Evolutionary conservation across 2,888 invertebrate genomes (phyloP).

Genomic region (Automeris io): DNA sequence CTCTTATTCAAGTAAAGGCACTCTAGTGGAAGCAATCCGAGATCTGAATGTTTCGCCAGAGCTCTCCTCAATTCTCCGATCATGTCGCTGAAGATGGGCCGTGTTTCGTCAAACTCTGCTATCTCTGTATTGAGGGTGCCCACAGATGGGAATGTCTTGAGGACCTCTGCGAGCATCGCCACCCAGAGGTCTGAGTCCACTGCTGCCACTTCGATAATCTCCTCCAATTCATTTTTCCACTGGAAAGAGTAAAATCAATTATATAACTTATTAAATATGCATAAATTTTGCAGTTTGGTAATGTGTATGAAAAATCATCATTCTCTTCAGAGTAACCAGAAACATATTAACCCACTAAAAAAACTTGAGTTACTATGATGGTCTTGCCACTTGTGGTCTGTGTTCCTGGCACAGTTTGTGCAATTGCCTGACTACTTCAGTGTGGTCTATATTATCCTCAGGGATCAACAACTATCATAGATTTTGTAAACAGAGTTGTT

Average conservation of each 20-base stretch:
- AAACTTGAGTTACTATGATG: no score
- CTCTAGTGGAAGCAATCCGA: slow-evolving; percentile 93
- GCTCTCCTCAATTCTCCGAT: slow-evolving; percentile 89
- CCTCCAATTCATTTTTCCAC: slow-evolving; percentile 96
- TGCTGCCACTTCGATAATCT: slow-evolving; percentile 94
- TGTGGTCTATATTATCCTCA: no score
- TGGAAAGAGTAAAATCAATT: slow-evolving; percentile 57
- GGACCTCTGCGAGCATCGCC: slow-evolving; percentile 95
- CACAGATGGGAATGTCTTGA: slow-evolving; percentile 93
- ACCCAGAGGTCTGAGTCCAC: slow-evolving; percentile 98
- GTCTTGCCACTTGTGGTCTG: no score
- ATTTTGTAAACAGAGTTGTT: no score
- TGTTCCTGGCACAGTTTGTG: no score
- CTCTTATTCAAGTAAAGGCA: slow-evolving; percentile 97
- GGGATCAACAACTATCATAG: no score
- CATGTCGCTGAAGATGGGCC: slow-evolving; percentile 93
- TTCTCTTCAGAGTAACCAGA: no score
- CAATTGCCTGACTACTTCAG: no score
- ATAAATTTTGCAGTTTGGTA: not conserved
- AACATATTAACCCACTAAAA: no score
- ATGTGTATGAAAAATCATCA: no score
- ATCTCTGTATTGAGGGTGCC: slow-evolving; percentile 94
- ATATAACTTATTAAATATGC: no score
- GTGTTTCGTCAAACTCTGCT: slow-evolving; percentile 90
- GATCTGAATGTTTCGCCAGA: slow-evolving; percentile 89